Base-by-base conservation (phyloP, 2,888 invertebrate genomes). In the Dusona sp. region DNA sequence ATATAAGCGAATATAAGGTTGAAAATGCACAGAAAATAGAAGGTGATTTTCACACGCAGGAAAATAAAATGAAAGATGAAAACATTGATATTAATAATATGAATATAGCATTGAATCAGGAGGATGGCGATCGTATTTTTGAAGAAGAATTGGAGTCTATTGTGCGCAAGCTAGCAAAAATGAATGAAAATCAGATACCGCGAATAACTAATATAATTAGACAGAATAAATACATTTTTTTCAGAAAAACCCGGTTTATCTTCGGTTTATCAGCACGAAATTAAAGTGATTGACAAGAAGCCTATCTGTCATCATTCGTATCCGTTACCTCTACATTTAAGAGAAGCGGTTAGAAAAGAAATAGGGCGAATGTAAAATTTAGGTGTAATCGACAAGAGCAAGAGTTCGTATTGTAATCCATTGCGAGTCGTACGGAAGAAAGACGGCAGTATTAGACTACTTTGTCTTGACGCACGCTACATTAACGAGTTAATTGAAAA, bases 381-480 rank as follows among this genome's bases (percentile, higher is more conserved):
- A 11, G 45, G 72, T 33, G 33, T 72, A 6, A 72, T 72, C n/a
- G 36, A 72, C 3, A 42, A 11, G 2, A 85, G 89, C 7, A 8
- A 29, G 29, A 90, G 90, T 3, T 86, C 87, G 1, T 92, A 88
- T 85, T 83, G 89, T 11, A 91, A 91, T 74, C 92, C 92, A 6
- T 78, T 92, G 33, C 89, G 91, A 2, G 89, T 89, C n/a, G 89
- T 89, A 0, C 65, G 88, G 54, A 92, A 92, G 77, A 90, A 91
- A 57, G 91, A 92, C 65, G 90, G 90, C 1, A 72, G 87, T 13
- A 84, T 91, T 0, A 67, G 91, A n/a, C 80, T 92, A n/a, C 80
- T 92, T 25, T 90, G 91, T 83, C 79, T 92, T 29, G 91, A 92
- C 81, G 92, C 92, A 0, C 73, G 91, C 6, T 84, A 83, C 65